Evolutionary conservation across 2,888 invertebrate genomes (phyloP).

Genomic region (Acronicta psi): DNA sequence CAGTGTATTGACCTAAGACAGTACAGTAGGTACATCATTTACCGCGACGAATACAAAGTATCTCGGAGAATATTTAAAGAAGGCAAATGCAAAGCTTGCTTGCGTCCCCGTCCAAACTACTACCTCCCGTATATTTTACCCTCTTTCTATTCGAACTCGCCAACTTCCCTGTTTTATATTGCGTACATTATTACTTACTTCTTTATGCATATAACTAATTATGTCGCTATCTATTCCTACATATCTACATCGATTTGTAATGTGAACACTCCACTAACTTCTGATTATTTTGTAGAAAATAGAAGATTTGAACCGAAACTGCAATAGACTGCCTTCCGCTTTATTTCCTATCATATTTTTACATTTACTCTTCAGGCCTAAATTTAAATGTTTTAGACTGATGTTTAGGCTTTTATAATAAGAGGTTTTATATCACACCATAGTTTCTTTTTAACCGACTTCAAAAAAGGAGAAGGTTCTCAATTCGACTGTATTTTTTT

Average conservation of each 20-base stretch:
- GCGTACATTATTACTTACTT: slow-evolving; percentile 35
- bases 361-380: too few species aligned
- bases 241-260: slow-evolving; percentile 31
- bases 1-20: too few species aligned
- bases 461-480: too few species aligned
- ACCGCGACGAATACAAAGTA: background rate
- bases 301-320: too few species aligned
- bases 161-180: slow-evolving; percentile 46
- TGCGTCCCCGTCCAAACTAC: slow-evolving; percentile 2
- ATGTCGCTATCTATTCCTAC: slow-evolving; percentile 41
- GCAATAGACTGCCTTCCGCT: too few species aligned
- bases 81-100: background rate
- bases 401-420: too few species aligned
- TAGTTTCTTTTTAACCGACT: too few species aligned
- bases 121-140: slow-evolving; percentile 7
- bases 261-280: slow-evolving; percentile 16
- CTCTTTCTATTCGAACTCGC: slow-evolving; percentile 5
- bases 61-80: background rate
- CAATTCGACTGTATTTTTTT: too few species aligned
- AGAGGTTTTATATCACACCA: too few species aligned
- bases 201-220: slow-evolving; percentile 35
- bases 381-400: too few species aligned
- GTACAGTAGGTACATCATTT: too few species aligned
- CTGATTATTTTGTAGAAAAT: background rate
- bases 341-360: too few species aligned